Base-by-base conservation (phyloP, 2,797 vertebrate species). In the Smutsia temminckii region DNA sequence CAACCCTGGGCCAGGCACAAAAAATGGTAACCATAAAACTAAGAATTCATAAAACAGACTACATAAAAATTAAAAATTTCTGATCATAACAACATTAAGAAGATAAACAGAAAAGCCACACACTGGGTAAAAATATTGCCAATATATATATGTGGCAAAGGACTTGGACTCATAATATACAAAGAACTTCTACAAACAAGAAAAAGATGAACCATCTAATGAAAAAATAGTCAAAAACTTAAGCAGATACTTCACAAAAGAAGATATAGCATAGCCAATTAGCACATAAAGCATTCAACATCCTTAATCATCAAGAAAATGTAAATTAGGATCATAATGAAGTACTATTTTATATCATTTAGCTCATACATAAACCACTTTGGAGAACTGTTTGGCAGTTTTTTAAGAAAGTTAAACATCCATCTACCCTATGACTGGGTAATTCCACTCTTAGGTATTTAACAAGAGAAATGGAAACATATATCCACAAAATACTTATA, bases 391-490 rank as follows among this genome's bases (percentile, higher is more conserved):
- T 64, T 16, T 40, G 57, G 63, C 34, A 63, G 46, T 90, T 94
- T 85, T 79, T 86, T 21, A 71, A 40, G 27, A 80, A 83, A 92
- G 25, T 68, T 90, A 87, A 92, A 85, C 32, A 80, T 5, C 87
- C 13, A 95, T 23, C 8, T n/a, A 64, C 46, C 49, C 61, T 69
- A 27, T 81, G 74, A 88, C 63, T 93, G 53, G 93, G 46, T 95
- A 91, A 95, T 75, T 91, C 74, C 49, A 93, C 61, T 91, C 23
- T 23, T 85, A 81, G 37, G 32, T 89, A 89, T 85, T 95, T 89
- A 80, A 85, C 68, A 91, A 85, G 71, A 91, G 53, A 95, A 95
- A 85, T 68, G 61, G 69, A 91, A 92, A 89, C 32, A 72, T 61
- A 66, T 63, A 51, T 63, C 20, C 59, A 63, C 68, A 89, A 80